phyloP scores from a whole-genome alignment of 1,140 invertebrate genomes.

The Limonius californicus region DNA sequence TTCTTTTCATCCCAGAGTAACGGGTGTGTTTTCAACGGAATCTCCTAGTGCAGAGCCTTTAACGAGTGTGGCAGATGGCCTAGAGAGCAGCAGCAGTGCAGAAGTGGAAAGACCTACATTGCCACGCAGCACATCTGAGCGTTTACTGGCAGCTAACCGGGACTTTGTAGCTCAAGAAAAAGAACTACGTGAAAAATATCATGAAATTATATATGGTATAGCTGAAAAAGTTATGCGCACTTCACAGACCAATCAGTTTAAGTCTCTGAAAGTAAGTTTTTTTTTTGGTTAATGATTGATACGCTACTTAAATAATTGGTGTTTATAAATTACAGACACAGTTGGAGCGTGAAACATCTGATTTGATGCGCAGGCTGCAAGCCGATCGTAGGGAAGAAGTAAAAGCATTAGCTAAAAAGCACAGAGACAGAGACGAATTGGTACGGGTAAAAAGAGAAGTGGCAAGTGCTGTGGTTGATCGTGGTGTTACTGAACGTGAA shows the following conservation, averaged over 20 bases:
- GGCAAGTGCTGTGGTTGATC: constrained; percentile 70
- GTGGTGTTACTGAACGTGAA: constrained; percentile 76
- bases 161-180: constrained; percentile 73
- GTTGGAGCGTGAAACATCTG: constrained; percentile 73
- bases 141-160: constrained; percentile 60
- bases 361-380: constrained; percentile 80
- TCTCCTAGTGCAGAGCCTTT: constrained; percentile 44
- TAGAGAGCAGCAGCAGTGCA: constrained; percentile 45
- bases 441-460: constrained; percentile 76
- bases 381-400: constrained; percentile 80
- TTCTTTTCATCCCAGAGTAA: constrained; percentile 33
- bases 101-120: constrained; percentile 49
- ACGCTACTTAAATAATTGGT: too few species aligned
- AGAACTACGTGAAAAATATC: constrained; percentile 79
- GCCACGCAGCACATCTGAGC: constrained; percentile 64
- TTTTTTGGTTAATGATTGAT: too few species aligned
- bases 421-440: constrained; percentile 87
- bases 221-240: constrained; percentile 75
- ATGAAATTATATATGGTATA: constrained; percentile 69
- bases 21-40: constrained; percentile 43
- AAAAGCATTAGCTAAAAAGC: constrained; percentile 72
- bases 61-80: constrained; percentile 39
- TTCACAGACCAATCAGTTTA: constrained; percentile 76
- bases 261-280: constrained; percentile 55
- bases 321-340: constrained; percentile 48